Conservation (phyloP, 2,113 vertebrate species). For the Rutilus rutilus region DNA sequence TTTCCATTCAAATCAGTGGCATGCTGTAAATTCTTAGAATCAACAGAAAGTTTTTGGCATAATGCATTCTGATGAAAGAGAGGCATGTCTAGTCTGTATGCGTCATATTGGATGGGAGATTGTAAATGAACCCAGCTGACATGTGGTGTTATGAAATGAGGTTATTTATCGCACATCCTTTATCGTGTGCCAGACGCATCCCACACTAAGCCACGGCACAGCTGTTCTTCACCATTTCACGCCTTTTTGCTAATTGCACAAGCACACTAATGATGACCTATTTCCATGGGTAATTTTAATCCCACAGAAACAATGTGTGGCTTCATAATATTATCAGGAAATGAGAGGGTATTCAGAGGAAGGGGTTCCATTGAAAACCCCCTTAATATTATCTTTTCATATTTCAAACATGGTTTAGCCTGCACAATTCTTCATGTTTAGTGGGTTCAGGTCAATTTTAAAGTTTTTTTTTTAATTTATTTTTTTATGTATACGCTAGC, state of each 20-base stretch:
- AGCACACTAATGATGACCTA: conserved; percentile 54
- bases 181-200: conserved; percentile 45
- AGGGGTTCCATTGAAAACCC: conserved; percentile 22
- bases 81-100: conserved; percentile 3
- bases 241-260: conserved; percentile 59
- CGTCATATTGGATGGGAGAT: conserved; percentile 20
- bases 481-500: background rate
- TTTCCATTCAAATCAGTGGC: conserved; percentile 1
- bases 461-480: background rate
- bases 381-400: background rate
- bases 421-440: background rate
- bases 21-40: conserved; percentile 14
- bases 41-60: conserved; percentile 22
- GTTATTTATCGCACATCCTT: conserved; percentile 54
- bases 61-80: conserved; percentile 17
- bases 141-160: conserved; percentile 54
- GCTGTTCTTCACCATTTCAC: conserved; percentile 60
- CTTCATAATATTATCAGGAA: conserved; percentile 41
- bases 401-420: background rate
- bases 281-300: conserved; percentile 61
- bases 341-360: conserved; percentile 21
- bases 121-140: conserved; percentile 38
- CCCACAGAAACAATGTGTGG: conserved; percentile 48
- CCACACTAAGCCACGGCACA: conserved; percentile 53
- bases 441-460: background rate